These are phyloP conservation scores for Ptychobarbus kaznakovi DNA, from an alignment of 2,797 vertebrate genomes.

Conservation along the genomic window DNA sequence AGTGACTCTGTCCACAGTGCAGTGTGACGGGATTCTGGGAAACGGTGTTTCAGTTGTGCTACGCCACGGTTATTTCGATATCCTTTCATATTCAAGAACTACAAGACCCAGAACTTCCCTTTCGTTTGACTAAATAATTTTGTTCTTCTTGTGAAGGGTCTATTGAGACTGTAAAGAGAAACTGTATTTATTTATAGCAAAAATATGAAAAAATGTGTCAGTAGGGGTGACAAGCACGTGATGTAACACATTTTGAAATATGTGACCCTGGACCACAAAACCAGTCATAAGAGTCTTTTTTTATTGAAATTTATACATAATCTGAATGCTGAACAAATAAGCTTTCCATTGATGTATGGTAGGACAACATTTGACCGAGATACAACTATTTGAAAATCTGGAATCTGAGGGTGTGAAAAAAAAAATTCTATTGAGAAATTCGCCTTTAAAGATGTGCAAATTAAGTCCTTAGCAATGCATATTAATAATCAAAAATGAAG, in stretches of 20 bases:
- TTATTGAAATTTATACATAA: no score
- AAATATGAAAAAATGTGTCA: neutral
- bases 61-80: constrained; percentile 24
- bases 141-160: neutral
- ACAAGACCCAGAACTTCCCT: constrained; percentile 42
- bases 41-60: constrained; percentile 76
- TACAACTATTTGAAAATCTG: neutral
- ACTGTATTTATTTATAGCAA: neutral
- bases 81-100: constrained; percentile 22
- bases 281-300: neutral
- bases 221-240: neutral
- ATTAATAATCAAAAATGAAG: neutral
- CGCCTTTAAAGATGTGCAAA: neutral
- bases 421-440: neutral
- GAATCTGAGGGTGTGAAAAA: neutral
- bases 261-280: neutral
- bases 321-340: neutral
- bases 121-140: neutral
- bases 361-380: neutral
- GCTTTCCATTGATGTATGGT: neutral
- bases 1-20: constrained; percentile 13
- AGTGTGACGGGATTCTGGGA: constrained; percentile 76
- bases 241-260: neutral
- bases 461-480: no score
- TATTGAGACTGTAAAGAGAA: neutral